A percentile compares a stretch with the other conserved stretches of the same genome.
Evolutionary conservation across 2,113 vertebrate genomes (phyloP).

Genomic region (Oryzias curvinotus): DNA sequence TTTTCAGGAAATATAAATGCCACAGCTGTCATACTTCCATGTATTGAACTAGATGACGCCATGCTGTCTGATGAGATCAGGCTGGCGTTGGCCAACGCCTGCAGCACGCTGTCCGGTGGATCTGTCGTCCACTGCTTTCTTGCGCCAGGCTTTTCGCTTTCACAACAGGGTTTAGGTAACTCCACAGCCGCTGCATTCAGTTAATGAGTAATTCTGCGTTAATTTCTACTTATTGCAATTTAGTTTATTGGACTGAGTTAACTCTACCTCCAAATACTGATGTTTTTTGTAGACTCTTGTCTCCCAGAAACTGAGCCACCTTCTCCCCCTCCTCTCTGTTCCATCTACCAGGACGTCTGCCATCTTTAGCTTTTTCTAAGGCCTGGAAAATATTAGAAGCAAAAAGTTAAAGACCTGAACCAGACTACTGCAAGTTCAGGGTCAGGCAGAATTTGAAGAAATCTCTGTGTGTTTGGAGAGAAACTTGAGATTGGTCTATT

Average conservation of each 20-base stretch:
- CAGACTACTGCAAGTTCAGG: slow-evolving; percentile 42
- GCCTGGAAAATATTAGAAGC: slow-evolving; percentile 46
- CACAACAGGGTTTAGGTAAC: slow-evolving; percentile 2
- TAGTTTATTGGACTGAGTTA: neutral
- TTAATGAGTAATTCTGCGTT: too few relatives aligned
- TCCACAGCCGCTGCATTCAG: slow-evolving; percentile 13
- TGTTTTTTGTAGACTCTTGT: slow-evolving; percentile 69
- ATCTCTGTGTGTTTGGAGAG: neutral
- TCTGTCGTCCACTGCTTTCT: slow-evolving; percentile 81
- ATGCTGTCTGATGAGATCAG: slow-evolving; percentile 77
- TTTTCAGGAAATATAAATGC: neutral
- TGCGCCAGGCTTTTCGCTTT: slow-evolving; percentile 2
- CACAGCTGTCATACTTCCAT: slow-evolving; percentile 1
- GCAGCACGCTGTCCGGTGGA: slow-evolving; percentile 60
- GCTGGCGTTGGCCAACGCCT: slow-evolving; percentile 75
- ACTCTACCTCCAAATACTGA: slow-evolving; percentile 63
- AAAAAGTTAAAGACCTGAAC: slow-evolving; percentile 58
- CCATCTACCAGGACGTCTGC: slow-evolving; percentile 54
- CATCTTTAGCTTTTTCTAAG: slow-evolving; percentile 18
- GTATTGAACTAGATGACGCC: slow-evolving; percentile 34
- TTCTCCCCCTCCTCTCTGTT: slow-evolving; percentile 65
- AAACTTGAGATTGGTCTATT: too few relatives aligned
- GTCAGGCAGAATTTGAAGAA: slow-evolving; percentile 43
- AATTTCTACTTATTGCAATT: too few relatives aligned
- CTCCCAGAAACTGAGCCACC: slow-evolving; percentile 60